Percentiles rank a stretch among this genome's conserved stretches.
These are phyloP conservation scores for Heliconius hortense DNA, from an alignment of 2,888 invertebrate genomes.

Conservation along the genomic window DNA sequence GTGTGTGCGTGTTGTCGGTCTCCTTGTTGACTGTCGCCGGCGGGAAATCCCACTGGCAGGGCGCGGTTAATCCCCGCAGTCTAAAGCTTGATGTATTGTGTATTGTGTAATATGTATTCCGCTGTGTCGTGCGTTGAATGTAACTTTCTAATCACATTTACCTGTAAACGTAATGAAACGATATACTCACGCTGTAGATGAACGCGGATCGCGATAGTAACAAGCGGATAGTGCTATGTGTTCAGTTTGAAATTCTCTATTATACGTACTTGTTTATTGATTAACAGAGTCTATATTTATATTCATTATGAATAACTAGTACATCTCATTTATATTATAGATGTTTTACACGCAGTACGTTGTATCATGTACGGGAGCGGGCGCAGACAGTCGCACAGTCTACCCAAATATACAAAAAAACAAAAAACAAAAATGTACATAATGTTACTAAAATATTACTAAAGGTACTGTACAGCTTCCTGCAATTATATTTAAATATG, in stretches of 20 bases:
- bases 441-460: conserved; percentile 28
- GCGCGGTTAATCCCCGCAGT: background rate
- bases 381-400: background rate
- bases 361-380: conserved; percentile 23
- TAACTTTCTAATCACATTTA: conserved; percentile 6
- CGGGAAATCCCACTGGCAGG: background rate
- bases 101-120: conserved; percentile 7
- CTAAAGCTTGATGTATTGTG: conserved; percentile 26
- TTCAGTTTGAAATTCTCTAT: conserved; percentile 21
- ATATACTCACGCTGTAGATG: background rate
- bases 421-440: conserved; percentile 26
- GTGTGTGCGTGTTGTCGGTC: conserved; percentile 33
- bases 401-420: background rate
- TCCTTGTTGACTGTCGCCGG: conserved; percentile 13
- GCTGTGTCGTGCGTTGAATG: conserved; percentile 22
- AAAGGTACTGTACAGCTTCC: conserved; percentile 20
- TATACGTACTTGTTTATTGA: conserved; percentile 39
- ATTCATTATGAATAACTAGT: conserved; percentile 35
- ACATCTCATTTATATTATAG: conserved; percentile 31
- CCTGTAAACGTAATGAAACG: background rate
- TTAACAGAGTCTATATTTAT: conserved; percentile 44
- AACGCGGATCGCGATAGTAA: background rate
- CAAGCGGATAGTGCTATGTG: conserved; percentile 10
- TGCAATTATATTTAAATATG: background rate
- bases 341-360: conserved; percentile 22